phyloP scores from a whole-genome alignment of 2,797 vertebrate genomes.

The Platalea minor region DNA sequence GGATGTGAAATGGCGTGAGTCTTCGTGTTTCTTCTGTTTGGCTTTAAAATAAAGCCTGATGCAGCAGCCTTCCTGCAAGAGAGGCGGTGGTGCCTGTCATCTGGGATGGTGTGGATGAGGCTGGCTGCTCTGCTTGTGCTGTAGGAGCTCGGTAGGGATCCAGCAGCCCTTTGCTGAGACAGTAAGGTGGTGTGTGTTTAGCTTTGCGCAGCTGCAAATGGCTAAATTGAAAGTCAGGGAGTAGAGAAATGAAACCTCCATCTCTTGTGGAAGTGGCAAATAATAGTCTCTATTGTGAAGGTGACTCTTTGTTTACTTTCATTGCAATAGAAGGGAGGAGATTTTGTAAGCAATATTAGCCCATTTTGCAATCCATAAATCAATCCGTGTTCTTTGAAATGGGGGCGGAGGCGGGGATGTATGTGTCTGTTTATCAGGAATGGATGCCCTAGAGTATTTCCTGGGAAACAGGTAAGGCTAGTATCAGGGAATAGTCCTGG shows the following conservation, averaged over 20 bases:
- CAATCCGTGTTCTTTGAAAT: background rate
- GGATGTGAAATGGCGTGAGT: background rate
- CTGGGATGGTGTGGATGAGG: rapidly evolving
- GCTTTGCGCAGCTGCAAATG: background rate
- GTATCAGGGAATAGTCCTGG: background rate
- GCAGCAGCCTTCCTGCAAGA: background rate
- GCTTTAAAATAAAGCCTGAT: background rate
- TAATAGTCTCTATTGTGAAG: background rate
- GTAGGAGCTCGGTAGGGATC: background rate
- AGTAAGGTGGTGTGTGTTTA: background rate
- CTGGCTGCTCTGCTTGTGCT: background rate
- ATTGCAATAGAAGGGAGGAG: background rate
- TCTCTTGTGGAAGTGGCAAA: background rate
- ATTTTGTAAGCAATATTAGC: background rate
- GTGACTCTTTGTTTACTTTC: background rate
- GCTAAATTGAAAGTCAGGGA: background rate
- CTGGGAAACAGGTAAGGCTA: background rate
- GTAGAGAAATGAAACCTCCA: background rate
- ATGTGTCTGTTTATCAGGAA: background rate
- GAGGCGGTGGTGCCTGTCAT: background rate
- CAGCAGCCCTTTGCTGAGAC: background rate
- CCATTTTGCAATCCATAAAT: background rate
- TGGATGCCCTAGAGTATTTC: background rate
- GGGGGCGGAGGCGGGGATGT: background rate
- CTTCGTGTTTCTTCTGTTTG: background rate